Conservation (phyloP, 1,140 invertebrate genomes). For the Habropoda laboriosa region DNA sequence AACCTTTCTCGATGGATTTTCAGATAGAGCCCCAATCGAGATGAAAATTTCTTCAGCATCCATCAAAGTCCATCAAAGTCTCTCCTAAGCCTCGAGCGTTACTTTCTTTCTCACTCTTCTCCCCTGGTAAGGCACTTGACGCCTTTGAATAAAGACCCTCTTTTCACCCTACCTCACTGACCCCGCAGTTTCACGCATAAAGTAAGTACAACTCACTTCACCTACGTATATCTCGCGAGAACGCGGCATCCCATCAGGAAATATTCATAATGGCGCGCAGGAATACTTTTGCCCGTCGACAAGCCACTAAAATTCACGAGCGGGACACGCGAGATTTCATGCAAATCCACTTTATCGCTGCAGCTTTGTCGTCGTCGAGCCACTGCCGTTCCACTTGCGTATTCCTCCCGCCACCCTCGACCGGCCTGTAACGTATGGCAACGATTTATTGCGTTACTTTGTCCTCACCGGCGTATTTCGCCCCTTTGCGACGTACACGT, state of each 20-base stretch:
- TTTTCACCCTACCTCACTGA: too few relatives aligned
- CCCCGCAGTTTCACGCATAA: too few relatives aligned
- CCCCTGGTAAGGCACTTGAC: background rate
- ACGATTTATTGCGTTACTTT: constrained; percentile 34
- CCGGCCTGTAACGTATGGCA: background rate
- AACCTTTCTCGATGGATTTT: background rate
- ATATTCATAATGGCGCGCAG: background rate
- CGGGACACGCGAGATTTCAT: constrained; percentile 20
- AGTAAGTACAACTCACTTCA: too few relatives aligned
- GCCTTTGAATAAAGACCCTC: background rate
- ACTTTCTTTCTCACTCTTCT: background rate
- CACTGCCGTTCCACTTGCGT: constrained; percentile 1
- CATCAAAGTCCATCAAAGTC: background rate
- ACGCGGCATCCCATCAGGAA: background rate
- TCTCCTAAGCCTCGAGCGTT: background rate
- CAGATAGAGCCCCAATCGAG: background rate
- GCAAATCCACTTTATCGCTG: constrained; percentile 35
- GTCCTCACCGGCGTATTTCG: background rate
- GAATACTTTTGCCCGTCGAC: background rate
- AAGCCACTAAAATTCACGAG: background rate
- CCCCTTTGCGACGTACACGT: background rate
- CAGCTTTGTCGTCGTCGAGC: constrained; percentile 2
- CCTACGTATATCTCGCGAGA: background rate
- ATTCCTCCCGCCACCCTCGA: background rate
- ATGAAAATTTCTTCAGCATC: background rate